Evolutionary conservation across 1,140 invertebrate genomes (phyloP), one percentile per base, ranked within the genome.

Genomic region (Cataglyphis hispanica): DNA sequence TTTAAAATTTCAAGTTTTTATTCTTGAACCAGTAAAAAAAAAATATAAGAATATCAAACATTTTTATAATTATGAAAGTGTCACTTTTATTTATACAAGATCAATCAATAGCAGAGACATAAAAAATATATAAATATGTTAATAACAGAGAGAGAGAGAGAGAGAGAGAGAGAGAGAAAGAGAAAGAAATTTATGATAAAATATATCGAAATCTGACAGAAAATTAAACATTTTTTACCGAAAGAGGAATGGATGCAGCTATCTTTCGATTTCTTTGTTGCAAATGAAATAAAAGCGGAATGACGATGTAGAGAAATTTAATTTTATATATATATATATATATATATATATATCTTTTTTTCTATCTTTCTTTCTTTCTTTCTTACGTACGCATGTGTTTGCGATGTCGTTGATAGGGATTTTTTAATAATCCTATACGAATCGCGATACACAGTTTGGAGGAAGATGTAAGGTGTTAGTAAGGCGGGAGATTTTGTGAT

Each of bases 361-460:
- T 34, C 34, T 34, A 6, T 58, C 66, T n/a, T 25, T 40, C 53
- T 58, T 6, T 50, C 3, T 50, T 1, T 50, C 46, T 50, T 16
- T 5, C 46, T 4, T 0, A 19, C 46, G 16, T 4, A 50, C 46
- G 16, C 16, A 16, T 4, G 16, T 11, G 43, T 46, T 46, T 46
- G 46, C 46, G 78, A 81, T 81, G 67, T 13, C 64, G 19, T 43
- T 72, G 67, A 83, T 83, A 83, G 72, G 13, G 27, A 3, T 25
- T n/a, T 83, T 83, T 72, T 83, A 83, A 83, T 83, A 83, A 46
- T 19, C 72, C 53, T 77, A 40, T 56, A 63, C 11, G 60, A 64
- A 64, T 66, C 81, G 81, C 34, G 72, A 66, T 66, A 66, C 58
- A 66, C 13, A 50, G 19, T 16, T 37, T 40, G 37, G n/a, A 1